These are phyloP conservation scores for Phacellophora camtschatica DNA, from an alignment of 30 jellyfish, hydroid and myxozoan genomes.

Conservation along the genomic window DNA sequence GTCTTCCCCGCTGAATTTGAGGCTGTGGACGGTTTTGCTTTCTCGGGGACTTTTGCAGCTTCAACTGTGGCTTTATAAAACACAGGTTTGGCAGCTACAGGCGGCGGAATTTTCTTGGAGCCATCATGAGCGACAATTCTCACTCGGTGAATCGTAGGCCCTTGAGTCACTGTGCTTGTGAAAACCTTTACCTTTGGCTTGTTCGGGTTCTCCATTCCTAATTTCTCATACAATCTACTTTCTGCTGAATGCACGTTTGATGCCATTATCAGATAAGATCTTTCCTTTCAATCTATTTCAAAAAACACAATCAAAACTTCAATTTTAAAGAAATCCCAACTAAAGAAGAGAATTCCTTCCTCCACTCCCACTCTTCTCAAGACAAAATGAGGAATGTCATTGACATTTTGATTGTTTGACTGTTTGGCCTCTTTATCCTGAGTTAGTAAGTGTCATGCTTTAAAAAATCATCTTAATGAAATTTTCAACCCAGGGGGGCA, in stretches of 20 bases:
- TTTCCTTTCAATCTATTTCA: not conserved
- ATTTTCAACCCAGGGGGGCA: too few species aligned
- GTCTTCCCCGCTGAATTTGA: constrained; percentile 31
- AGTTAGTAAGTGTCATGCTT: too few species aligned
- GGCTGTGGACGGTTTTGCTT: constrained; percentile 67
- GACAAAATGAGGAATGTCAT: too few species aligned
- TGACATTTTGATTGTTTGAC: too few species aligned
- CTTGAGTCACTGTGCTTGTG: constrained; percentile 60
- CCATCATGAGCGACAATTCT: constrained; percentile 53
- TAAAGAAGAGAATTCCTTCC: not conserved
- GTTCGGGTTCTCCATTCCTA: constrained; percentile 78
- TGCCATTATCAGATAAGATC: constrained; percentile 37
- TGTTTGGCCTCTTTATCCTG: too few species aligned
- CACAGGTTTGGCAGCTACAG: constrained; percentile 92
- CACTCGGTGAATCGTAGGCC: constrained; percentile 48
- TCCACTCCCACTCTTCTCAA: too few species aligned
- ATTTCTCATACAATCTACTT: constrained; percentile 48
- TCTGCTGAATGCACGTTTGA: constrained; percentile 61
- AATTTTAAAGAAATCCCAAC: not conserved
- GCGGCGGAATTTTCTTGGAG: constrained; percentile 86
- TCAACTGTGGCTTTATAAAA: constrained; percentile 55
- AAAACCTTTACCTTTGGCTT: constrained; percentile 36
- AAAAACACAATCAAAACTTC: not conserved
- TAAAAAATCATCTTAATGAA: too few species aligned
- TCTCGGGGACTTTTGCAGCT: constrained; percentile 53